Evolutionary conservation across 2,113 vertebrate genomes (phyloP).

Genomic region (Cryptomyrus ogoouensis): DNA sequence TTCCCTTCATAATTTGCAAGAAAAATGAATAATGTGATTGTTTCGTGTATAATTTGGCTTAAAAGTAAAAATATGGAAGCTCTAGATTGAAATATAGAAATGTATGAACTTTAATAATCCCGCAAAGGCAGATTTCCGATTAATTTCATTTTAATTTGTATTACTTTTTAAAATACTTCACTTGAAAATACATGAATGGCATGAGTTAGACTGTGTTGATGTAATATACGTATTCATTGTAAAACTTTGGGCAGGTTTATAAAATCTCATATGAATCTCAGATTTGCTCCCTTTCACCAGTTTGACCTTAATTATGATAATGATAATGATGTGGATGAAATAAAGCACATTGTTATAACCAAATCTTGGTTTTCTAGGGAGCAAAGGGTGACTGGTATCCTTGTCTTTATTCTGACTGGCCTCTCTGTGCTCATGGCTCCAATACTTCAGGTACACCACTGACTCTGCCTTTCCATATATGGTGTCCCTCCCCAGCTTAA

Average conservation of each 20-base stretch:
- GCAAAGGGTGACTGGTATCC: conserved; percentile 85
- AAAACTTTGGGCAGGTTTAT: background rate
- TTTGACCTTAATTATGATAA: background rate
- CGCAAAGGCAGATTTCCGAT: background rate
- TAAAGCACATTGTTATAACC: background rate
- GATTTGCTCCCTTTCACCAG: background rate
- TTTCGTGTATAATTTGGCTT: background rate
- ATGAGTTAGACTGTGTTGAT: background rate
- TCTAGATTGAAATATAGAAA: background rate
- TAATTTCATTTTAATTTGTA: background rate
- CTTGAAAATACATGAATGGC: background rate
- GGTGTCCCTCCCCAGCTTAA: background rate
- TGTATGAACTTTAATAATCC: background rate
- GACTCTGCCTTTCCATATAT: background rate
- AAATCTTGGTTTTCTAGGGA: conserved; percentile 62
- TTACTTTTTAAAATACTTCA: background rate
- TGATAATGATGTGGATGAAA: background rate
- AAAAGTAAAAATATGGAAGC: background rate
- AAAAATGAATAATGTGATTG: background rate
- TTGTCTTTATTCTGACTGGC: conserved; percentile 89
- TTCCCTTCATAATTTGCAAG: background rate
- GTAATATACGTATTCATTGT: background rate
- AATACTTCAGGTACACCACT: conserved; percentile 81
- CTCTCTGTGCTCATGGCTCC: conserved; percentile 97
- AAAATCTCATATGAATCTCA: background rate